Conservation (phyloP, 2,888 invertebrate genomes). For the Ectemnius continuus region DNA sequence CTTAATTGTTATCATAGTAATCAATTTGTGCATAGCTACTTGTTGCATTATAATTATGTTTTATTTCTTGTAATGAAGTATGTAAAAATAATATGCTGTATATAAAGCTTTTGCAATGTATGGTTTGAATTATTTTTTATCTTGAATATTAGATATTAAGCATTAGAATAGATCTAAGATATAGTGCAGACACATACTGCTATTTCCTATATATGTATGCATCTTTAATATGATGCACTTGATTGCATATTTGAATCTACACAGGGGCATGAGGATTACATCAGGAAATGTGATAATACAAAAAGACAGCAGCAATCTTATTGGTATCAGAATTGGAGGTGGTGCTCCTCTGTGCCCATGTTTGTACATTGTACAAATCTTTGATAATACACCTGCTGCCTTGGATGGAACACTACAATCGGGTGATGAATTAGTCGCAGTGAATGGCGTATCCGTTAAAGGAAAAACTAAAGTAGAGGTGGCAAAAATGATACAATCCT, state of each 20-base stretch:
- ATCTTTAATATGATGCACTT: conserved; percentile 2
- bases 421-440: conserved; percentile 97
- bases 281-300: conserved; percentile 93
- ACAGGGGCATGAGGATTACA: conserved; percentile 98
- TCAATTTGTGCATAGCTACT: too few species aligned
- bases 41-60: too few species aligned
- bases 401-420: conserved; percentile 96
- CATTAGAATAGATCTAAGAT: too few species aligned
- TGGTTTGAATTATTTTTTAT: too few species aligned
- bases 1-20: too few species aligned
- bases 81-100: too few species aligned
- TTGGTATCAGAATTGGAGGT: conserved; percentile 99
- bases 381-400: conserved; percentile 98
- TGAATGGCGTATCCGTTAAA: conserved; percentile 95
- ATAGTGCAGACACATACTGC: not conserved
- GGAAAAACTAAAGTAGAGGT: conserved; percentile 99
- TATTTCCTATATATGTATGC: conserved; percentile 17
- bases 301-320: conserved; percentile 95
- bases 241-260: not conserved
- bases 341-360: conserved; percentile 97
- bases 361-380: conserved; percentile 98
- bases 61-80: too few species aligned
- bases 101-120: too few species aligned
- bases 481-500: conserved; percentile 98
- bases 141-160: too few species aligned